Base-by-base conservation (phyloP, 2,888 invertebrate species). In the Callimorpha dominula region DNA sequence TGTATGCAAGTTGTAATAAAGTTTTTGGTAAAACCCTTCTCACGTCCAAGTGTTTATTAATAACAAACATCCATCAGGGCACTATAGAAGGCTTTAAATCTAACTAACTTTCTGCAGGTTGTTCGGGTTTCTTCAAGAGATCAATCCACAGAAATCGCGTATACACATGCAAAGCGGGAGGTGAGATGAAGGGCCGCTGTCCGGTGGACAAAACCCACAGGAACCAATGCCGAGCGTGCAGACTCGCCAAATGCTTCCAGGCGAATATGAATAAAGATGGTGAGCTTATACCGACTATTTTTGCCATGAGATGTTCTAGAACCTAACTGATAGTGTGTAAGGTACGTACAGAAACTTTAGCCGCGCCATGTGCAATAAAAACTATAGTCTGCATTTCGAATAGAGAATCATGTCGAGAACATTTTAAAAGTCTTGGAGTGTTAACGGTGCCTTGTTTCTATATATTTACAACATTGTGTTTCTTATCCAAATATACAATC, bases 241-340 rank as follows among this genome's bases (percentile, higher is more conserved):
- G 99, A 74, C 97, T 99, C 79, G 97, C 98, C 88, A 99, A 99
- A 96, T 99, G 99, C 93, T 99, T 99, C 92, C 98, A 98, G 92
- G 99, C 98, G 71, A 98, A 98, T 86, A 99, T 99, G 99, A 99
- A 99, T 94, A 99, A 99, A 96, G 99, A 99, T 95, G 99, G 99
- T 99, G 94, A 98, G 98, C 95, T 31, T 46, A 50, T 70, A 0
- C 31, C 42, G 9, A 42, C 14, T 66, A 54, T 54, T 54, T 20
- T 5, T 20, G 4, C 20, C 43, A 68, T 54, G 0, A n/a, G 0
- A 8, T n/a, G 6, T 14, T 65, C 4, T 20, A 31, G 20, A 57
- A 20, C 57, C 31, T 31, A 31, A 31, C 31, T 31, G 31, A 2
- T 31, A 31, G 31, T 31, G 31, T 31, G 31, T 31, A 31, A 31